Conservation (phyloP, 2,797 vertebrate species). For the Bradypus variegatus region DNA sequence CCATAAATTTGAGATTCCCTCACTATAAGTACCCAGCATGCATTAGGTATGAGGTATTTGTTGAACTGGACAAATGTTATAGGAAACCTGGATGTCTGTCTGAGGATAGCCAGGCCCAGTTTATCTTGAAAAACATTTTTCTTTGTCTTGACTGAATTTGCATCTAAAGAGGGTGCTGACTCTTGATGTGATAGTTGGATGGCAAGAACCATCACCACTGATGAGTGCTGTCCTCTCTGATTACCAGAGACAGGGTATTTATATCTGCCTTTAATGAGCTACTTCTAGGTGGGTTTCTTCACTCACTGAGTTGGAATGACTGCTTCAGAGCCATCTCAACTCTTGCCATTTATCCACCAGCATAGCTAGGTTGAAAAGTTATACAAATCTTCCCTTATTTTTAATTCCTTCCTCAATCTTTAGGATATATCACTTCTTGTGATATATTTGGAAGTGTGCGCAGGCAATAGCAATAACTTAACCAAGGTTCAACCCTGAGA, state of each 20-base stretch:
- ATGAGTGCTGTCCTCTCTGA: not conserved
- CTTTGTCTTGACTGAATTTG: conserved; percentile 21
- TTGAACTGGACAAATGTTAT: not conserved
- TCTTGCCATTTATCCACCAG: not conserved
- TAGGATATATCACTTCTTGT: not conserved
- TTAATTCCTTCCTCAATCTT: not conserved
- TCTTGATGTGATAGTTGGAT: not conserved
- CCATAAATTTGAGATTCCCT: conserved; percentile 5
- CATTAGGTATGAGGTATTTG: not conserved
- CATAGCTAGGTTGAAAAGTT: not conserved
- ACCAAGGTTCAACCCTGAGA: not conserved
- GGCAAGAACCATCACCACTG: not conserved
- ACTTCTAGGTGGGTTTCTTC: not conserved
- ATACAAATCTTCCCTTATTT: not conserved
- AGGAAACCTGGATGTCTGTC: not conserved
- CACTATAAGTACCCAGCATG: not conserved
- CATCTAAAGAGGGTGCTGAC: not conserved
- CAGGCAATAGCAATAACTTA: not conserved
- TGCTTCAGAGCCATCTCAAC: not conserved
- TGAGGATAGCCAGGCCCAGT: not conserved
- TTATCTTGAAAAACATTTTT: conserved; percentile 8
- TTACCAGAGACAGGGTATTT: not conserved
- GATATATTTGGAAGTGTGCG: not conserved
- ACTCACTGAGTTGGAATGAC: not conserved
- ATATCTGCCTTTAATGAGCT: not conserved